Evolutionary conservation across 2,888 invertebrate genomes (phyloP).

Genomic region (Sisyra nigra): DNA sequence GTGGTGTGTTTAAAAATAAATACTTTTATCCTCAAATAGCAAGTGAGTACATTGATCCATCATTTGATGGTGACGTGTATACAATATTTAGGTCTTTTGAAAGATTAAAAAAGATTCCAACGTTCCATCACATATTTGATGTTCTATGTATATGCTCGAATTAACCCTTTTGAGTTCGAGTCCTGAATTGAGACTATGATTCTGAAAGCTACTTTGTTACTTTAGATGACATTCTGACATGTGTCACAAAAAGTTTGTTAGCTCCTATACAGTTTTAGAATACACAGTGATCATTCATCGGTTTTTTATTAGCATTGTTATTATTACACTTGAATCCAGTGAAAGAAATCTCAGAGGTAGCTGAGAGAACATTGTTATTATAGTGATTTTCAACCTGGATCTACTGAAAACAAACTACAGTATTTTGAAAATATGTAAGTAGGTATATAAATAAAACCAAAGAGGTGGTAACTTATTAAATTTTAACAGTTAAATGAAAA

Average conservation of each 20-base stretch:
- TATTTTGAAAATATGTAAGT: too few species aligned
- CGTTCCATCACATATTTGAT: slow-evolving; percentile 1
- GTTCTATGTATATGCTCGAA: background rate
- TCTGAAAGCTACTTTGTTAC: slow-evolving; percentile 6
- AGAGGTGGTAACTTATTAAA: too few species aligned
- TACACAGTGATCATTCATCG: background rate
- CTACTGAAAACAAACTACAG: too few species aligned
- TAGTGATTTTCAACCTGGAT: too few species aligned
- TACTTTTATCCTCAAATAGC: too few species aligned
- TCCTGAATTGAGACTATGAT: background rate
- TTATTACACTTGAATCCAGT: background rate
- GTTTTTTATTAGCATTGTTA: background rate
- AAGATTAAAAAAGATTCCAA: too few species aligned
- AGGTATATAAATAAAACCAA: too few species aligned
- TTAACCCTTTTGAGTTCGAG: background rate
- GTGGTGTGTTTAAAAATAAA: too few species aligned
- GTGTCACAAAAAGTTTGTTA: slow-evolving; percentile 3
- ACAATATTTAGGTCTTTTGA: too few species aligned
- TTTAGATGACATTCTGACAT: slow-evolving; percentile 4
- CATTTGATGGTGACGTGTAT: too few species aligned
- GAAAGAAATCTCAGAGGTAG: background rate
- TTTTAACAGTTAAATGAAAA: too few species aligned
- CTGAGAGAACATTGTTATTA: background rate
- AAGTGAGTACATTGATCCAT: too few species aligned
- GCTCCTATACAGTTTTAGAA: background rate